A percentile compares a stretch with the other conserved stretches of the same genome.
Conservation (phyloP, 2,888 invertebrate species). For the Phengaris arion region DNA sequence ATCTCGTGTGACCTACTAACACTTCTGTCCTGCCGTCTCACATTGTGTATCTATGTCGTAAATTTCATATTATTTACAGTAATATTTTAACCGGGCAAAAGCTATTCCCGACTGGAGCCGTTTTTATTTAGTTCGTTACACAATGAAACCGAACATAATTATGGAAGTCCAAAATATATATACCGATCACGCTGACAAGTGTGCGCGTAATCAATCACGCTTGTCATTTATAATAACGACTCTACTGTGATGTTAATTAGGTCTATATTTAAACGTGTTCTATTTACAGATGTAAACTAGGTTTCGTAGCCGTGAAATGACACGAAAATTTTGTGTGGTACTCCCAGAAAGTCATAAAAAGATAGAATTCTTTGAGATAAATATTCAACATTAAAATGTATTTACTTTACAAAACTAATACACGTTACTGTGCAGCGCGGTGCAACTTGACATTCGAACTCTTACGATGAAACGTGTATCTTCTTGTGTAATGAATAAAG, state of each 20-base stretch:
- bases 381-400: too few relatives aligned
- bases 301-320: conserved; percentile 12
- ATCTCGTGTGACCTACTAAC: conserved; percentile 3
- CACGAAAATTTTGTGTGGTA: neutral
- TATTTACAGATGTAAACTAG: neutral
- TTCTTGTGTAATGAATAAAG: too few relatives aligned
- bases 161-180: conserved; percentile 19
- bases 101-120: conserved; percentile 20
- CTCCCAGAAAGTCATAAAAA: neutral
- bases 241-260: conserved; percentile 13
- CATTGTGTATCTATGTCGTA: conserved; percentile 32
- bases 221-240: conserved; percentile 12
- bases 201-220: conserved; percentile 12
- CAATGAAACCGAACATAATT: conserved; percentile 19
- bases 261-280: conserved; percentile 16
- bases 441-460: too few relatives aligned
- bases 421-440: too few relatives aligned
- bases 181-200: conserved; percentile 24
- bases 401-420: too few relatives aligned
- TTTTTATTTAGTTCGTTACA: conserved; percentile 27
- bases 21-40: conserved; percentile 20
- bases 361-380: too few relatives aligned
- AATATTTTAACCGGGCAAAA: neutral
- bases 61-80: conserved; percentile 32
- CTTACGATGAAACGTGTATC: too few relatives aligned